phyloP scores from a whole-genome alignment of 2,888 invertebrate genomes.

The Cyaniris semiargus region DNA sequence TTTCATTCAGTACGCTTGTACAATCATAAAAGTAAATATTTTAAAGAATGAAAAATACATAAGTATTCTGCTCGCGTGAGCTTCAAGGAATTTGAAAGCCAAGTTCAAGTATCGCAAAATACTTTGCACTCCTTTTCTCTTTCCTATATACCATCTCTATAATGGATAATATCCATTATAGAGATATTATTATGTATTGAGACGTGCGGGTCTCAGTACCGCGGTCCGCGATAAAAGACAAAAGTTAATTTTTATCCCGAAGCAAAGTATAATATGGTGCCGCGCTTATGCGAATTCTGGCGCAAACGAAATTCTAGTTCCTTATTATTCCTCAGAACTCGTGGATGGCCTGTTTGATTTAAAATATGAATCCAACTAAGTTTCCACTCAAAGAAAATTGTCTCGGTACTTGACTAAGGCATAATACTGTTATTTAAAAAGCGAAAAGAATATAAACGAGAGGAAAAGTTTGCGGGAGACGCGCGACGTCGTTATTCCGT shows the following conservation, averaged over 20 bases:
- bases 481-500: background rate
- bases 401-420: background rate
- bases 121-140: too few relatives aligned
- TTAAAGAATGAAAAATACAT: background rate
- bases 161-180: too few relatives aligned
- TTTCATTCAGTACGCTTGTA: background rate
- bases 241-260: too few relatives aligned
- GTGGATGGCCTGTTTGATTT: background rate
- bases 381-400: background rate
- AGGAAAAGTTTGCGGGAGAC: background rate
- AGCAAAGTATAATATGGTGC: too few relatives aligned
- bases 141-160: too few relatives aligned
- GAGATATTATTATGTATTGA: too few relatives aligned
- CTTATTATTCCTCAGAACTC: too few relatives aligned
- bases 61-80: background rate
- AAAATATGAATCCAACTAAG: background rate
- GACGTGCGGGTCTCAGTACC: too few relatives aligned
- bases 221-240: too few relatives aligned
- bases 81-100: background rate
- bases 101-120: background rate
- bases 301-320: too few relatives aligned
- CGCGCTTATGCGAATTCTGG: too few relatives aligned
- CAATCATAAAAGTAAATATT: background rate
- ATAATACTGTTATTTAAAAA: background rate
- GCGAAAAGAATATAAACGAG: constrained; percentile 10